phyloP scores from a whole-genome alignment of 2,113 vertebrate genomes.

The Archocentrus centrarchus region DNA sequence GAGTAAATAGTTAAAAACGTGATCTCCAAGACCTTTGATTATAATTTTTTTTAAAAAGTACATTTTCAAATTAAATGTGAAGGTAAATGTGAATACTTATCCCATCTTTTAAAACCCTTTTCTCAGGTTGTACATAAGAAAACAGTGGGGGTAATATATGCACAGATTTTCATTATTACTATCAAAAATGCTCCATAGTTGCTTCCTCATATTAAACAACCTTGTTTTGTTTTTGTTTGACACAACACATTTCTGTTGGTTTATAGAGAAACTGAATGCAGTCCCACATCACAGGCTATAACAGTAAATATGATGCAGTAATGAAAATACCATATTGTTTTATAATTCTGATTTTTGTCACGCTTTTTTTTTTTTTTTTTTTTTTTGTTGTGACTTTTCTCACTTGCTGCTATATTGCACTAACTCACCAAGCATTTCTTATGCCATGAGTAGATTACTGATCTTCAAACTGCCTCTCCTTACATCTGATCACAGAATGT shows the following conservation, averaged over 20 bases:
- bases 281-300: constrained; percentile 35
- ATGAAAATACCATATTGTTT: constrained; percentile 49
- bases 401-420: constrained; percentile 64
- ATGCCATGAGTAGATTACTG: constrained; percentile 67
- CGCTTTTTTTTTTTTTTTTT: constrained; percentile 4
- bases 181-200: constrained; percentile 34
- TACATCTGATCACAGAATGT: constrained; percentile 41
- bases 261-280: constrained; percentile 28
- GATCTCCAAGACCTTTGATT: constrained; percentile 19
- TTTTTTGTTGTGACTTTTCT: constrained; percentile 14
- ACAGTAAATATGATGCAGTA: constrained; percentile 53
- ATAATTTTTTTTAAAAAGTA: background rate
- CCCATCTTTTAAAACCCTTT: constrained; percentile 36
- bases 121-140: constrained; percentile 67
- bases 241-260: constrained; percentile 25
- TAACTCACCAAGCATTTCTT: constrained; percentile 58
- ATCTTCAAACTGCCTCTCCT: constrained; percentile 62
- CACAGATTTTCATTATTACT: constrained; percentile 17
- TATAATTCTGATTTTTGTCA: constrained; percentile 33
- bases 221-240: background rate
- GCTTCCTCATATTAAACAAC: constrained; percentile 39
- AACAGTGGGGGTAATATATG: constrained; percentile 41
- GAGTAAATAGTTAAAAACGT: constrained; percentile 14
- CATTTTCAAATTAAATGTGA: constrained; percentile 10
- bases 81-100: constrained; percentile 2